These are phyloP conservation scores for Venustoraphidia nigricollis DNA, from an alignment of 2,888 invertebrate species.

Conservation along the genomic window DNA sequence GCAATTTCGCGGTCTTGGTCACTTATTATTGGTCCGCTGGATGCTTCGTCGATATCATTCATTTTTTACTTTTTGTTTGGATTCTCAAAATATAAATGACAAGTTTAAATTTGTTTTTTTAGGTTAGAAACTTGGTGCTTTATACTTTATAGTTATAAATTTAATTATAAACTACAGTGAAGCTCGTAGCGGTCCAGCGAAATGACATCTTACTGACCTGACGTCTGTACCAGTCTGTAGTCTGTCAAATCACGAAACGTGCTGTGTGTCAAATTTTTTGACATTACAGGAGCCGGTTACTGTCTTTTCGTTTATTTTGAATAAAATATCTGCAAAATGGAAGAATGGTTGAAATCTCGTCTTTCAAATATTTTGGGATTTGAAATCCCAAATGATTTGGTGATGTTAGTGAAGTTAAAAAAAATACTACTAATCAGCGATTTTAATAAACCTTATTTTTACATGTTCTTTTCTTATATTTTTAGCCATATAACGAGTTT, in stretches of 20 bases:
- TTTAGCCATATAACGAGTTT: conserved; percentile 58
- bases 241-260: too few species aligned
- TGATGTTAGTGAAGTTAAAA: conserved; percentile 33
- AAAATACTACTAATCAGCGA: background rate
- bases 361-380: conserved; percentile 50
- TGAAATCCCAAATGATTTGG: conserved; percentile 52
- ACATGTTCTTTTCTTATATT: conserved; percentile 11
- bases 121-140: too few species aligned
- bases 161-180: too few species aligned
- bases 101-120: too few species aligned
- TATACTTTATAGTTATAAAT: too few species aligned
- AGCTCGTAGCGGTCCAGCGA: too few species aligned
- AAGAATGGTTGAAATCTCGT: conserved; percentile 47
- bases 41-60: conserved; percentile 21
- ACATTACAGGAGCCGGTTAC: too few species aligned
- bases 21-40: conserved; percentile 21
- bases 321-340: conserved; percentile 28
- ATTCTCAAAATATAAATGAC: background rate
- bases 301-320: too few species aligned
- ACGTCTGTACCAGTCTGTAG: too few species aligned
- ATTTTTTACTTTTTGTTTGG: conserved; percentile 11
- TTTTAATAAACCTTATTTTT: background rate
- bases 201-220: too few species aligned
- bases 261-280: too few species aligned
- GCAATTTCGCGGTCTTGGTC: conserved; percentile 26